Conservation (phyloP, 2,797 vertebrate genomes). For the Tauraco hartlaubi region DNA sequence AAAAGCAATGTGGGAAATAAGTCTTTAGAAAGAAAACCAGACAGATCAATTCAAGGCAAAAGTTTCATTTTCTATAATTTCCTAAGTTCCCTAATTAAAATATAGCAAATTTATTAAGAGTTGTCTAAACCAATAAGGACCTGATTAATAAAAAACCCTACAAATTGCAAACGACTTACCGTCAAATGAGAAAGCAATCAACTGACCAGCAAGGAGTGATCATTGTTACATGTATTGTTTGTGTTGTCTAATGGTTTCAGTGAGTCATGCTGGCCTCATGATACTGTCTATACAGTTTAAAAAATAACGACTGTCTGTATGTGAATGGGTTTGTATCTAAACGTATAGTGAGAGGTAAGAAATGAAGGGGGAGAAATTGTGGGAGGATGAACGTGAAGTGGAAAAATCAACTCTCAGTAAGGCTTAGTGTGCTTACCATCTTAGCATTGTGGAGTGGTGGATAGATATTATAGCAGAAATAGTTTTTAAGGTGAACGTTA, state of each 20-base stretch:
- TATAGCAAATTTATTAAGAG: neutral
- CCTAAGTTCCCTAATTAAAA: neutral
- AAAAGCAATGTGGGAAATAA: neutral
- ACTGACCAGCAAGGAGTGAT: neutral
- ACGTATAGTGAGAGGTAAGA: neutral
- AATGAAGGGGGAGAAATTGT: neutral
- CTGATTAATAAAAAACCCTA: neutral
- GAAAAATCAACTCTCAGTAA: neutral
- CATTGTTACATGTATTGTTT: neutral
- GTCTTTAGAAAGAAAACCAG: neutral
- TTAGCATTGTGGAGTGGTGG: neutral
- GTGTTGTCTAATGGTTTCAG: neutral
- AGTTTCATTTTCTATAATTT: neutral
- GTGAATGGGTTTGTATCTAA: neutral
- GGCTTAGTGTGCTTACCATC: neutral
- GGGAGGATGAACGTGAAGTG: neutral
- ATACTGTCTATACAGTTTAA: neutral
- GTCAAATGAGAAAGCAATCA: neutral
- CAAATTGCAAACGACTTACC: neutral
- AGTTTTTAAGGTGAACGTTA: neutral
- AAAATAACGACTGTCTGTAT: neutral
- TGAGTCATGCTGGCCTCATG: neutral
- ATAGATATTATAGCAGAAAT: neutral
- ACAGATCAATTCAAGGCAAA: neutral
- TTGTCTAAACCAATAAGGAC: neutral